Conservation (phyloP, 2,888 invertebrate species). For the Drosophila paucipuncta region DNA sequence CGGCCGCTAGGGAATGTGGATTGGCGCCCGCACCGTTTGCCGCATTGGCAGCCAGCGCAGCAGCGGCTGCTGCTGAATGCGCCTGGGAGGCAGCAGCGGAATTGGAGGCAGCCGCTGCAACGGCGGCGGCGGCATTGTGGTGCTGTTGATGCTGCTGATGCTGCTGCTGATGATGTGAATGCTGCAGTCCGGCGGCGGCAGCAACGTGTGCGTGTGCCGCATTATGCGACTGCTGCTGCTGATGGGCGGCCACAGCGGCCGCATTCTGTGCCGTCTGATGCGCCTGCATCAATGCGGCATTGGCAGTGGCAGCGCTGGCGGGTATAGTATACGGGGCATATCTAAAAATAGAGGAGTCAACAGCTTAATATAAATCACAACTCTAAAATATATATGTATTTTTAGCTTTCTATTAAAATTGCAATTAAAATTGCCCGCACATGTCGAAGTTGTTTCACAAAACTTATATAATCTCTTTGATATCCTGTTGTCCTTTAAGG, state of each 20-base stretch:
- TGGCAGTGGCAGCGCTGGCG: constrained; percentile 86
- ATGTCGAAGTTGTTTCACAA: background rate
- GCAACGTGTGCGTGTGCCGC: constrained; percentile 65
- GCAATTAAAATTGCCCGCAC: background rate
- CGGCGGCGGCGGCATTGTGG: constrained; percentile 60
- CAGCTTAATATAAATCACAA: background rate
- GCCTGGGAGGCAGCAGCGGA: constrained; percentile 85
- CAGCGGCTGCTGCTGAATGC: constrained; percentile 76
- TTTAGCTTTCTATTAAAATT: background rate
- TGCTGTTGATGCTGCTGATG: constrained; percentile 52
- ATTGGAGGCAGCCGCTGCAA: constrained; percentile 64
- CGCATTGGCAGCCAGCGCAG: constrained; percentile 75
- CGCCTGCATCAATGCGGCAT: constrained; percentile 86
- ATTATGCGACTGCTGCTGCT: constrained; percentile 66
- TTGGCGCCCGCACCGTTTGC: constrained; percentile 67
- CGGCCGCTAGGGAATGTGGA: constrained; percentile 85
- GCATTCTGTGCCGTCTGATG: constrained; percentile 76
- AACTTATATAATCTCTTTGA: background rate
- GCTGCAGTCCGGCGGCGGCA: constrained; percentile 71
- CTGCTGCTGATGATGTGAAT: constrained; percentile 78
- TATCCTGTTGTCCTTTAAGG: background rate
- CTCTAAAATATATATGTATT: background rate
- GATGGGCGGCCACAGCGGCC: constrained; percentile 81
- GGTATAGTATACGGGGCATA: constrained; percentile 89
- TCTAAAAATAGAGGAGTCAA: constrained; percentile 77